A percentile compares a stretch with the other conserved stretches of the same genome.
phyloP scores from a whole-genome alignment of 2,888 invertebrate genomes.

The Bimastos eiseni region DNA sequence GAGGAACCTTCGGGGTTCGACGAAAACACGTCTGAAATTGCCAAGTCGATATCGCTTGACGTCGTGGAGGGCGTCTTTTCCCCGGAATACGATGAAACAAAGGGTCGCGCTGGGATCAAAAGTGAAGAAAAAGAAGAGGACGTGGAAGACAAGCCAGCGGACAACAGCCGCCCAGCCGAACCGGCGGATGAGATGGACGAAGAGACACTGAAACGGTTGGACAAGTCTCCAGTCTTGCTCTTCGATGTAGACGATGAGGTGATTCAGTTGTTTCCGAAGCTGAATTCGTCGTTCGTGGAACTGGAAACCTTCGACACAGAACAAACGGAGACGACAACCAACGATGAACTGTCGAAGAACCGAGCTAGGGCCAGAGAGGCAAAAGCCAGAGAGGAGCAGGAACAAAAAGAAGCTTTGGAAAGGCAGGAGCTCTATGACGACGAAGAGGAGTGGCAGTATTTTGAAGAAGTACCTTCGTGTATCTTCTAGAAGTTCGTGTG shows the following conservation, averaged over 20 bases:
- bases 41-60: neutral
- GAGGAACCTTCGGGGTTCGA: neutral
- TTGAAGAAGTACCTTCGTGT: neutral
- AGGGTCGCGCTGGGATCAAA: neutral
- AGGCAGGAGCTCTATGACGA: neutral
- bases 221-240: neutral
- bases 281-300: neutral
- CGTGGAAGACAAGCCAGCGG: neutral
- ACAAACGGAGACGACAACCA: neutral
- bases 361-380: neutral
- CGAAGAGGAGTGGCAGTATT: neutral
- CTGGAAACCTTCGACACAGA: neutral
- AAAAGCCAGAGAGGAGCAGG: neutral
- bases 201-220: neutral
- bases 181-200: conserved; percentile 16
- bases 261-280: neutral
- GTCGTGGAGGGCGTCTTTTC: neutral
- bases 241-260: neutral
- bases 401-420: neutral
- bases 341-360: neutral
- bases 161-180: neutral
- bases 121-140: conserved; percentile 5
- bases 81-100: neutral
- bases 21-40: neutral
- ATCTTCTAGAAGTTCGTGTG: neutral